Evolutionary conservation across 2,888 invertebrate genomes (phyloP), one percentile per base, ranked within the genome.

Genomic region (Torymus texanus): DNA sequence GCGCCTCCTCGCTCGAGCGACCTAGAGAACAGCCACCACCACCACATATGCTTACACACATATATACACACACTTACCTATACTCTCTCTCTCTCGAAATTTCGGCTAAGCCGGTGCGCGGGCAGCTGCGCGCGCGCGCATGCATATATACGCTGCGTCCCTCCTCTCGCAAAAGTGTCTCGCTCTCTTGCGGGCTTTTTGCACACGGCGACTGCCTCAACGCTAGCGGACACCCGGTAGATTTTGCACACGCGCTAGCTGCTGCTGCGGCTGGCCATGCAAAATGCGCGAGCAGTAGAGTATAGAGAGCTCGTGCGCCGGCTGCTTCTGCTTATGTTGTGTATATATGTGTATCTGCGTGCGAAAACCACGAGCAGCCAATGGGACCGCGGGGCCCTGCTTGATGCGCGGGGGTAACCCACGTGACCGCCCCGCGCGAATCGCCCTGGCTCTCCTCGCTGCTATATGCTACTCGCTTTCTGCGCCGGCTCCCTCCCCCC

Each of bases 341-440:
- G 21, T 65, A 63, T 65, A 65, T 67, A 62, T 18, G 75, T 70
- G 58, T 59, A 61, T 16, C 58, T 70, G 68, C 70, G 74, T 74
- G 73, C 78, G 70, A 74, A 74, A 74, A 59, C 56, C 13, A 50
- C 24, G 41, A 41, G 8, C 55, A 72, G 75, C 80, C 80, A 76
- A 76, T 80, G 76, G 80, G 76, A 72, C 80, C 73, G 62, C 62
- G 62, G 56, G 72, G 76, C 72, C 63, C 80, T 68, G 67, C 41
- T 21, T 53, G 62, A 51, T 29, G 18, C 67, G 13, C 68, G 71
- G 72, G 76, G 75, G 72, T 62, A 72, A 10, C 12, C 68, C 80
- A 80, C 80, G 80, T 80, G 80, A 76, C 62, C 18, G 2, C 12
- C 53, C 41, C 72, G 41, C 41, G 58, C 80, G 72, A 80, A 80